Evolutionary conservation across 2,797 vertebrate species (phyloP), one percentile per base, ranked within the genome.

Genomic region (Toxotes lorentzi): DNA sequence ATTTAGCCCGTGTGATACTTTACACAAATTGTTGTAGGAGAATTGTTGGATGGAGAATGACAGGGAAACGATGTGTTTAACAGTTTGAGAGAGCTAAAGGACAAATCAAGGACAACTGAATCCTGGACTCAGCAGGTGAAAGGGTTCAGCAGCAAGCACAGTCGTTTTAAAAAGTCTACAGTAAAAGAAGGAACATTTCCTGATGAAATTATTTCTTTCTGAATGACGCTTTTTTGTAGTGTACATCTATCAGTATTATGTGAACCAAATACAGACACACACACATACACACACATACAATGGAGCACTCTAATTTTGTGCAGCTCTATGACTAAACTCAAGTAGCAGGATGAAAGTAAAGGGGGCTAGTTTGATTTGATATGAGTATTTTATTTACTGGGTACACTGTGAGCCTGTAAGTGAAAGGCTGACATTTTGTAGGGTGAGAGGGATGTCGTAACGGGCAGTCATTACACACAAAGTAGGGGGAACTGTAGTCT

Each of bases 61-160:
- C 69, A 54, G 75, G 19, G 0, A 87, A 82, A 80, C 73, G 7
- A 45, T 47, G 81, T 73, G 81, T 86, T 88, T 62, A 89, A 90
- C 53, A 40, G 60, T 83, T 87, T 80, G 64, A 79, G 66, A 71
- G 54, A 68, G 64, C 60, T 75, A 79, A 84, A 91, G 85, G 90
- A 91, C 84, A 83, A 91, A 89, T 83, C 77, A 90, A 92, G 92
- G 93, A 93, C 89, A 86, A 92, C 94, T 95, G 95, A 95, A 95
- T 94, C 94, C 95, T 91, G 91, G 91, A 90, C 89, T 88, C 82
- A 89, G 92, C 91, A 93, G 91, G 93, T 93, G 94, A 92, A 88
- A 92, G 84, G 86, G 88, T 86, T 91, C 83, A 94, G 94, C 92
- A 86, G 93, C 95, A 93, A 94, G 94, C 94, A 90, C 85, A 93